Conservation (phyloP, 2,113 vertebrate genomes). For the Ranitomeya imitator region DNA sequence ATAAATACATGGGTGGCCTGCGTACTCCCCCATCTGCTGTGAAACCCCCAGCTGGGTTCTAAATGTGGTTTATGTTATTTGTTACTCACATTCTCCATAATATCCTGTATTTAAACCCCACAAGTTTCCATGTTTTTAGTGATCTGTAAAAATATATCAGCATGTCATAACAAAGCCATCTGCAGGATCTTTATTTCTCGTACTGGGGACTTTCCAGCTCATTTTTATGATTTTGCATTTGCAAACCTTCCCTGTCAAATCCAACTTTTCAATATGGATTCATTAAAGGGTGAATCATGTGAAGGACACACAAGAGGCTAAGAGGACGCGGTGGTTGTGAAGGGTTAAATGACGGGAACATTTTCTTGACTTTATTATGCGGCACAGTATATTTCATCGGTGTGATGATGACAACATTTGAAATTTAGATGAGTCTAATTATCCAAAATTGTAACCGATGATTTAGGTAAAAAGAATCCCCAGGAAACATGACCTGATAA, state of each 20-base stretch:
- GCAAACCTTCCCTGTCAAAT: neutral
- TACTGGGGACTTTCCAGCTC: neutral
- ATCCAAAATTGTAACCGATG: neutral
- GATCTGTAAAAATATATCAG: conserved; percentile 35
- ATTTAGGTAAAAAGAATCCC: neutral
- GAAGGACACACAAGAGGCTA: neutral
- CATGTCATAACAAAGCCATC: conserved; percentile 45
- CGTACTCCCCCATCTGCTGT: neutral
- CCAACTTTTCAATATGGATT: neutral
- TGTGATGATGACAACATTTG: conserved; percentile 9
- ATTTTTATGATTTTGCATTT: conserved; percentile 14
- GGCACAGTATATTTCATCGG: neutral
- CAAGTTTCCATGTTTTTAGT: conserved; percentile 31
- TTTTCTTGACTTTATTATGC: neutral
- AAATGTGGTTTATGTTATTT: conserved; percentile 28
- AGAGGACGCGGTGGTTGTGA: neutral
- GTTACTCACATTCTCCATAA: neutral
- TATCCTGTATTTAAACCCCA: conserved; percentile 32
- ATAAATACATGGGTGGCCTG: conserved; percentile 32
- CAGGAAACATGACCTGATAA: neutral
- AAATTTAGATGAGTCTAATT: neutral
- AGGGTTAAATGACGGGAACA: neutral
- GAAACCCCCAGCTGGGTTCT: conserved; percentile 32
- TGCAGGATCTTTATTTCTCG: conserved; percentile 21
- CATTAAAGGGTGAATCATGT: neutral